Conservation (phyloP, 2,113 vertebrate species). For the Pterophyllum scalare region DNA sequence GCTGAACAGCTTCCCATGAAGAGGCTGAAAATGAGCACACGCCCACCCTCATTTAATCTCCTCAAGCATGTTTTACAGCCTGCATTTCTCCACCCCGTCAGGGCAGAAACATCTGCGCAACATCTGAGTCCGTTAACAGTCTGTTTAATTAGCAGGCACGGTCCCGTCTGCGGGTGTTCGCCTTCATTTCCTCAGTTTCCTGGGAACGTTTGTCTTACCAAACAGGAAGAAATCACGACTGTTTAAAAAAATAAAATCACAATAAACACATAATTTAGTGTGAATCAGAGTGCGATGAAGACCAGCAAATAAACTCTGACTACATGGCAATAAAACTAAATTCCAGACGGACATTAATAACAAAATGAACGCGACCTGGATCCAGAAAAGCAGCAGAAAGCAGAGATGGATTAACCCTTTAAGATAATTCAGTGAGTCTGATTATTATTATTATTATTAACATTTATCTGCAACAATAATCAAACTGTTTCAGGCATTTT, state of each 20-base stretch:
- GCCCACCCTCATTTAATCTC: background rate
- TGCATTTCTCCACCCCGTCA: background rate
- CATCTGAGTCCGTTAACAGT: background rate
- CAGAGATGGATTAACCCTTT: no score
- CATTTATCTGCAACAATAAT: no score
- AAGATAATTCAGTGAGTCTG: no score
- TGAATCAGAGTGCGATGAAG: background rate
- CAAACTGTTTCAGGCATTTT: no score
- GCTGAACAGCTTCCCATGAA: no score
- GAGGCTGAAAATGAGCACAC: background rate
- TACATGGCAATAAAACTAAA: background rate
- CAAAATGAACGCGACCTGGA: no score
- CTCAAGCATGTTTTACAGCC: no score
- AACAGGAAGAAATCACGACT: rapidly evolving
- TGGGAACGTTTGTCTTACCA: background rate
- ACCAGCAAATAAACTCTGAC: background rate
- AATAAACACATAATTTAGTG: background rate
- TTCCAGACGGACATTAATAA: no score
- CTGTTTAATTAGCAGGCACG: no score
- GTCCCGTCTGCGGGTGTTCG: no score
- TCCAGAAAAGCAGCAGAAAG: no score
- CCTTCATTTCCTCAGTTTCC: background rate
- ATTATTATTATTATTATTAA: no score
- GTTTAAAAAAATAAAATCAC: background rate
- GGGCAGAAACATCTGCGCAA: background rate